Conservation (phyloP, 2,888 invertebrate genomes). For the Seira ritae region DNA sequence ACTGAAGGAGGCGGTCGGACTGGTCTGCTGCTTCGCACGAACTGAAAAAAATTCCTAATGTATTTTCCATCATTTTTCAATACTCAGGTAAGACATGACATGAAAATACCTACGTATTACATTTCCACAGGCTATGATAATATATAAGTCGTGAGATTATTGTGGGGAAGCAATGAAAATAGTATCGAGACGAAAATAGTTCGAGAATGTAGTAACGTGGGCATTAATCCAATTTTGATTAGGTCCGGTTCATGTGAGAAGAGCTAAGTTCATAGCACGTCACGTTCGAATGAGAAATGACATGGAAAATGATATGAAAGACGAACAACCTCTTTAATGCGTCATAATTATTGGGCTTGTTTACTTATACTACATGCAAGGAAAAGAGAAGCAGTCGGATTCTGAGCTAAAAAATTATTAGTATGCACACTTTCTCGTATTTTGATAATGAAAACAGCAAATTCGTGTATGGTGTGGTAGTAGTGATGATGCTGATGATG, state of each 20-base stretch:
- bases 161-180: neutral
- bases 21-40: too few relatives aligned
- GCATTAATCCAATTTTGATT: constrained; percentile 15
- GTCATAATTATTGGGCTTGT: neutral
- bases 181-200: neutral
- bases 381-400: too few relatives aligned
- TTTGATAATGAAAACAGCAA: neutral
- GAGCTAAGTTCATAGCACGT: neutral
- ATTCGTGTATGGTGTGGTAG: too few relatives aligned
- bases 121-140: too few relatives aligned
- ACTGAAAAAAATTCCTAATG: too few relatives aligned
- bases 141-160: too few relatives aligned
- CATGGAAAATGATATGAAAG: constrained; percentile 15
- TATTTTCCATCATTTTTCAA: neutral
- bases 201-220: too few relatives aligned
- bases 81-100: neutral
- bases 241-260: neutral
- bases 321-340: constrained; percentile 17
- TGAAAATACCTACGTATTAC: too few relatives aligned
- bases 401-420: too few relatives aligned
- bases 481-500: too few relatives aligned
- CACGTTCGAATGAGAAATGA: constrained; percentile 14
- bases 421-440: neutral
- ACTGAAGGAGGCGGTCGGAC: too few relatives aligned
- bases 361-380: neutral